phyloP scores from a whole-genome alignment of 2,888 invertebrate species.

The Catonia carolina region DNA sequence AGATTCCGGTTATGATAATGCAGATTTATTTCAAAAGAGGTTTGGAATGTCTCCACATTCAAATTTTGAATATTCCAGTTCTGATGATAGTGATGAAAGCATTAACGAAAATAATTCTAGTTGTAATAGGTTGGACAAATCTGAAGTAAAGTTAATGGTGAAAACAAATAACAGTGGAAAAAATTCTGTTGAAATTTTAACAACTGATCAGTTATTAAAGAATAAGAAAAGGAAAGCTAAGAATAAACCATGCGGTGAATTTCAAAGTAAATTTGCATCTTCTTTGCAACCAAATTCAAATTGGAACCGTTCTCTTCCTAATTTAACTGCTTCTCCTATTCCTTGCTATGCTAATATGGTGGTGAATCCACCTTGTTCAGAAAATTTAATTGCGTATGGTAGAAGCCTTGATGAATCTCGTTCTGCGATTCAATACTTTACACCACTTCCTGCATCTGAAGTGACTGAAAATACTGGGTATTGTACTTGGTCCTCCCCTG shows the following conservation, averaged over 20 bases:
- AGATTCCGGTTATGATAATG: background rate
- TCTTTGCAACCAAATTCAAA: conserved; percentile 10
- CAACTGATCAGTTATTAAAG: conserved; percentile 32
- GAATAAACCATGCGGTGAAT: background rate
- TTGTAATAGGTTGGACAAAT: conserved; percentile 36
- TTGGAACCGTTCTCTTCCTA: conserved; percentile 24
- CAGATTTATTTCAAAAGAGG: background rate
- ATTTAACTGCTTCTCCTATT: conserved; percentile 6
- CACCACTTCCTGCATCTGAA: conserved; percentile 24
- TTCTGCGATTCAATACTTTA: conserved; percentile 31
- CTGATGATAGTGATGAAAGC: conserved; percentile 11
- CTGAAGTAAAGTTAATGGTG: conserved; percentile 48
- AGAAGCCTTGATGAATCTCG: conserved; percentile 10
- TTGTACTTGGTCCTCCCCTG: conserved; percentile 31
- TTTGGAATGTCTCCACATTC: background rate
- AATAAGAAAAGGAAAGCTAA: background rate
- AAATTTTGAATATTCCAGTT: background rate
- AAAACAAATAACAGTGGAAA: conserved; percentile 46
- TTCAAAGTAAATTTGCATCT: background rate
- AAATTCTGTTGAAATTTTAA: conserved; percentile 48
- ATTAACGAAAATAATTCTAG: background rate
- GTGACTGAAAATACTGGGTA: conserved; percentile 29
- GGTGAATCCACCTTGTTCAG: conserved; percentile 11
- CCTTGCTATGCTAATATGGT: conserved; percentile 8
- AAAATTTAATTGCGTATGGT: conserved; percentile 16